These are phyloP conservation scores for Tetramorium simillimum DNA, from an alignment of 1,140 invertebrate genomes.

Conservation along the genomic window DNA sequence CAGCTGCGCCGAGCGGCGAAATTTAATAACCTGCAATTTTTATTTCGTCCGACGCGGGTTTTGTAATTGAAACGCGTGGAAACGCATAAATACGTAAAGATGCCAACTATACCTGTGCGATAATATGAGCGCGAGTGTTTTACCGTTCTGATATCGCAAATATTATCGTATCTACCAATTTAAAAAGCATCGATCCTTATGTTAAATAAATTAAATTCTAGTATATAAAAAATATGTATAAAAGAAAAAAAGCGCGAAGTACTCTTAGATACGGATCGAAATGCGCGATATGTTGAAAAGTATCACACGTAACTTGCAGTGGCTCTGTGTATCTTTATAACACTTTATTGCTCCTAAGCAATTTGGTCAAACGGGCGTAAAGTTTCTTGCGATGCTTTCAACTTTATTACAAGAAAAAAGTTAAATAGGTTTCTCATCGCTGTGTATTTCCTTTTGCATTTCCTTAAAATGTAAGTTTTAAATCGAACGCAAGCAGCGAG, in stretches of 20 bases:
- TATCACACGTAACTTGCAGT: constrained; percentile 35
- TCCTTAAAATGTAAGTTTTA: constrained; percentile 53
- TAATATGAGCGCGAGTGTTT: not conserved
- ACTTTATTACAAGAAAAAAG: constrained; percentile 68
- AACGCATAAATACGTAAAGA: constrained; percentile 24
- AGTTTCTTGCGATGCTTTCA: constrained; percentile 68
- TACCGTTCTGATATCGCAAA: not conserved
- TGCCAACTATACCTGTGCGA: not conserved
- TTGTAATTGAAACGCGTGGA: not conserved
- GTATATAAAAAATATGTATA: not conserved
- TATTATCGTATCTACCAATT: not conserved
- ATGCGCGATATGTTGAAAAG: constrained; percentile 28
- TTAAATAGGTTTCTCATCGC: constrained; percentile 69
- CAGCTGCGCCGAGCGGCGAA: not conserved
- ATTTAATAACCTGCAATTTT: constrained; percentile 44
- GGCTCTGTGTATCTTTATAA: constrained; percentile 34
- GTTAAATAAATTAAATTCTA: not conserved
- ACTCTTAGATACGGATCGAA: constrained; percentile 14
- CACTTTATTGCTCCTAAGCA: constrained; percentile 57
- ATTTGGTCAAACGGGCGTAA: constrained; percentile 45
- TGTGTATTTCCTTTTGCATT: constrained; percentile 47
- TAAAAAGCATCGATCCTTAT: not conserved
- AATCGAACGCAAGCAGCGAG: not conserved
- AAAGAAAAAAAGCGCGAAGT: not conserved
- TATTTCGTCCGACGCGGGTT: not conserved